Base-by-base conservation (phyloP, 2,797 vertebrate genomes). In the Malacoraja senta region DNA sequence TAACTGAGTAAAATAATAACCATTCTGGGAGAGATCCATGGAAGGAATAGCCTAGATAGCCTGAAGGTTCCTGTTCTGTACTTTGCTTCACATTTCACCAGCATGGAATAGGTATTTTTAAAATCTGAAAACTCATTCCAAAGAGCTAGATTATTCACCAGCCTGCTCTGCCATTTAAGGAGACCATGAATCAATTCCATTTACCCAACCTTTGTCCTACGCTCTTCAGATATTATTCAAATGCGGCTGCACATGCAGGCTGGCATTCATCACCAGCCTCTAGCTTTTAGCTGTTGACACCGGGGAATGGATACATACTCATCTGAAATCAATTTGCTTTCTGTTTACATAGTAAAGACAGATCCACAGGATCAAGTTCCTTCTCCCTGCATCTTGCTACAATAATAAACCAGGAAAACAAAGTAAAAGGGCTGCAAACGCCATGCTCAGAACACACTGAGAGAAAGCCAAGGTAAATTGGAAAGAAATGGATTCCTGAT, bases 281-380 rank as follows among this genome's bases (percentile, higher is more conserved):
- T 38, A 91, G 71, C 12, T 29, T 92, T 76, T 29, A 13, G 38
- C 90, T 92, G 72, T n/a, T 8, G 44, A 29, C 72, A 72, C 90
- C 71, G 68, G 32, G 12, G 13, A 76, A 24, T 76, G 71, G 76
- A 29, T n/a, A 8, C 10, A 15, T 26, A 26, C 71, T 76, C 90
- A 92, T 76, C 90, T 92, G 90, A 92, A 76, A 92, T 92, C 90
- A 92, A 92, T 91, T 91, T 83, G 35, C 68, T 29, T 72, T 91
- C 68, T 91, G 35, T 72, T 91, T 91, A 32, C 88, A 72, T 63
- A 91, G 88, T 26, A 44, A 91, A 58, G 58, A 86, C 58, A 63
- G 83, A 91, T 63, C n/a, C 88, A 72, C 88, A 10, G 44, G 88
- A 71, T 91, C 88, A 44, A 72, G 88, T 91, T 91, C 68, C 88